phyloP scores from a whole-genome alignment of 2,888 invertebrate species.

The Drosophila algonquin region DNA sequence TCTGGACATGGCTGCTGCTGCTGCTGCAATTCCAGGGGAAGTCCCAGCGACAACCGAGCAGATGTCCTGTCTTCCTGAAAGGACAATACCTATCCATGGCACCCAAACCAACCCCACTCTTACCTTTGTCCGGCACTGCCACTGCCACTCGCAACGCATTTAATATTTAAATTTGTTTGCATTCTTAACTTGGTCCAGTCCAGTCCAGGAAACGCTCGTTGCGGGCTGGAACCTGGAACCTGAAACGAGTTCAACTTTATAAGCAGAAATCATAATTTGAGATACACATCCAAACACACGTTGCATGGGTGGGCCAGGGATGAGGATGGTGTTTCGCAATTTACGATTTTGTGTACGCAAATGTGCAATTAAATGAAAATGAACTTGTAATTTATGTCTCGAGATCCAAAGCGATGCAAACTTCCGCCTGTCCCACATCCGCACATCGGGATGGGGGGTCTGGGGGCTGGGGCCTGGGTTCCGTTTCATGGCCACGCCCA shows the following conservation, averaged over 20 bases:
- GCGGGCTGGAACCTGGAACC: constrained; percentile 25
- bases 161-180: constrained; percentile 76
- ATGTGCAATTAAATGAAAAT: constrained; percentile 80
- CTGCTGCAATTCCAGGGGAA: neutral
- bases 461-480: neutral
- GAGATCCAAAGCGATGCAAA: constrained; percentile 33
- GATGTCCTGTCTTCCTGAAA: constrained; percentile 47
- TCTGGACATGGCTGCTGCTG: constrained; percentile 13
- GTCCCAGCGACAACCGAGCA: constrained; percentile 33
- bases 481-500: constrained; percentile 56
- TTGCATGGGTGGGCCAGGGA: neutral
- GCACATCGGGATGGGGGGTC: neutral
- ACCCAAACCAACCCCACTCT: neutral
- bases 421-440: constrained; percentile 26
- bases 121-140: constrained; percentile 32
- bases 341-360: constrained; percentile 62
- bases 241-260: constrained; percentile 46
- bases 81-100: constrained; percentile 9
- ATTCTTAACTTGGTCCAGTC: constrained; percentile 61
- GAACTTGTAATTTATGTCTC: constrained; percentile 75
- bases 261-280: constrained; percentile 70
- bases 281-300: constrained; percentile 38
- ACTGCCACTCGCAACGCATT: constrained; percentile 52
- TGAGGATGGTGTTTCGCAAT: constrained; percentile 39
- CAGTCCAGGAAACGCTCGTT: constrained; percentile 29